Conservation (phyloP, 2,888 invertebrate genomes). For the Agapostemon virescens region DNA sequence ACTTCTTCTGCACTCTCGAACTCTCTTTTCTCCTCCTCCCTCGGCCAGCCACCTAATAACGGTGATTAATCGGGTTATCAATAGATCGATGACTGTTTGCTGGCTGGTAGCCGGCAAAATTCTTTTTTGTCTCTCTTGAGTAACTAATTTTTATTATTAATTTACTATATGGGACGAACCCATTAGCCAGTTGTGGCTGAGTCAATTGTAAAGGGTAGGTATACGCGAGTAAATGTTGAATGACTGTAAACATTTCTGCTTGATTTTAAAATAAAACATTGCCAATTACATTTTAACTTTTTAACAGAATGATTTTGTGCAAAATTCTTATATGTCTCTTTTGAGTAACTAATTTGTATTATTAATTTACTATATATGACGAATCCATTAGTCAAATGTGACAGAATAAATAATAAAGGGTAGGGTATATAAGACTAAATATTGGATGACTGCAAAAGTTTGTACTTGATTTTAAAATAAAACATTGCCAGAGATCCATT, state of each 20-base stretch:
- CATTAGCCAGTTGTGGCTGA: background rate
- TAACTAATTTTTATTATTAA: background rate
- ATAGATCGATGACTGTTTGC: conserved; percentile 70
- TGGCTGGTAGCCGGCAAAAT: conserved; percentile 30
- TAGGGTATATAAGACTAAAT: too few species aligned
- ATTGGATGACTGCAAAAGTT: too few species aligned
- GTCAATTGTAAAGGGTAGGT: too few species aligned
- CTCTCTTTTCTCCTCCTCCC: conserved; percentile 60
- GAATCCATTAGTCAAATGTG: background rate
- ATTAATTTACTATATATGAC: background rate
- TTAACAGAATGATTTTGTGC: too few species aligned
- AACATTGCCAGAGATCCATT: too few species aligned
- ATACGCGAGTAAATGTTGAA: too few species aligned
- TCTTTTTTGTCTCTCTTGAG: background rate
- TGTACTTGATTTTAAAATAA: too few species aligned
- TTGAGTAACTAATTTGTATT: background rate
- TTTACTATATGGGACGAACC: background rate
- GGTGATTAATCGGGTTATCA: conserved; percentile 76
- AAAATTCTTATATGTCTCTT: background rate
- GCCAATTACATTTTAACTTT: too few species aligned
- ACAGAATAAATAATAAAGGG: too few species aligned
- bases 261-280: too few species aligned
- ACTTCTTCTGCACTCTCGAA: conserved; percentile 49
- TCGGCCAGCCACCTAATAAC: conserved; percentile 71
- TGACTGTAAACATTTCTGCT: too few species aligned